Evolutionary conservation across 2,888 invertebrate genomes (phyloP), one percentile per base, ranked within the genome.

Genomic region (Ophion costatus): DNA sequence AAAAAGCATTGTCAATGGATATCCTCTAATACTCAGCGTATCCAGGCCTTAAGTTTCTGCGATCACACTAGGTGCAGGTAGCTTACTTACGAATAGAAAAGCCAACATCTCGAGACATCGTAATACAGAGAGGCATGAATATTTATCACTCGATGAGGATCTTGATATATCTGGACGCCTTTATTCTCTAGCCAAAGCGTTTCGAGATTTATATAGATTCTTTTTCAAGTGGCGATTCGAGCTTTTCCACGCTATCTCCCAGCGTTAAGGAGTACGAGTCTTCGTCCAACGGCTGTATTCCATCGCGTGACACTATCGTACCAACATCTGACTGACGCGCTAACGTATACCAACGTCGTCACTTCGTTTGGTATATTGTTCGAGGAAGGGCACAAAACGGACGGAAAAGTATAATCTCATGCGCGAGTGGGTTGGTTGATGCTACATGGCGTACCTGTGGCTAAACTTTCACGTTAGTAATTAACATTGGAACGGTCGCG

Each of bases 401-500:
- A 90, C 89, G 89, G 57, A 57, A 67, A 89, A 89, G 89, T 87
- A 89, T 89, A 91, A 91, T 91, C 80, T 84, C 64, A 29, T 42
- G 84, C 88, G 5, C 24, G 61, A 2, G 61, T 9, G n/a, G n/a
- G 67, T 56, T 0, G 20, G 56, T 51, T 22, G n/a, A 51, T 38
- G 33, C 89, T 88, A 88, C 87, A 87, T 63, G 84, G 84, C 84
- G 84, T 86, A 87, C 87, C 87, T 87, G 82, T 71, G 33, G 71
- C 64, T 56, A 66, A 74, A 79, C 63, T 67, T 75, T 75, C 56
- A 59, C 73, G 57, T 67, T 75, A 82, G 92, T 92, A 92, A 92
- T 92, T 93, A 92, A 92, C 92, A 92, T 93, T 84, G 91, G 89
- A 92, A 92, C 91, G 90, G 91, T 89, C 89, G 88, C 90, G 88